These are phyloP conservation scores for Cervus canadensis DNA, from an alignment of 2,113 vertebrate species.

Conservation along the genomic window DNA sequence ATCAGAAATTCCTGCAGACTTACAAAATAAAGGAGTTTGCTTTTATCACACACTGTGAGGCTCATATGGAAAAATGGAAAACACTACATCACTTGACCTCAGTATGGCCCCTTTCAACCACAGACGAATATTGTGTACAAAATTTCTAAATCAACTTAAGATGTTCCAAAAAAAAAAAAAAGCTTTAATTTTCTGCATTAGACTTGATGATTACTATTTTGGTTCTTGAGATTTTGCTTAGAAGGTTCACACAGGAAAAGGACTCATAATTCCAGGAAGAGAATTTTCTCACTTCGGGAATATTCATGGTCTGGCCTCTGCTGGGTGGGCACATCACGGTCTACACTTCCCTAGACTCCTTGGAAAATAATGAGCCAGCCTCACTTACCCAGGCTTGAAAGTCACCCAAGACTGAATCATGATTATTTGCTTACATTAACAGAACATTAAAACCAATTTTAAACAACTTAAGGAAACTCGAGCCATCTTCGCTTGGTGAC, in stretches of 20 bases:
- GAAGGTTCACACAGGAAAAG: constrained; percentile 71
- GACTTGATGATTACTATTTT: constrained; percentile 72
- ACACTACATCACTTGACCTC: constrained; percentile 94
- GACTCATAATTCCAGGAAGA: constrained; percentile 62
- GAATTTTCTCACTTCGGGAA: constrained; percentile 64
- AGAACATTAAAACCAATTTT: constrained; percentile 75
- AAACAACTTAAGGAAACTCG: constrained; percentile 74
- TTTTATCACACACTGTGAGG: constrained; percentile 83
- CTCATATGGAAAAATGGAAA: constrained; percentile 90
- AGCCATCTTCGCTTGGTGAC: constrained; percentile 70
- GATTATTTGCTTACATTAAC: constrained; percentile 81
- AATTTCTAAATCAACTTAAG: constrained; percentile 86
- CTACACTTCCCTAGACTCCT: constrained; percentile 26
- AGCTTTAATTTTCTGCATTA: constrained; percentile 72
- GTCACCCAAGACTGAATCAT: constrained; percentile 70
- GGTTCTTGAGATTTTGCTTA: constrained; percentile 76
- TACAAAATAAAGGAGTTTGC: constrained; percentile 83
- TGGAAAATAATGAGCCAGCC: constrained; percentile 76
- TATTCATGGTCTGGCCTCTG: constrained; percentile 37
- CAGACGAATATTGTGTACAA: constrained; percentile 85
- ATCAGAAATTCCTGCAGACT: constrained; percentile 90
- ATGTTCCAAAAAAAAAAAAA: constrained; percentile 65
- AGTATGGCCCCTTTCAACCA: constrained; percentile 85
- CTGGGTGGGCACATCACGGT: constrained; percentile 44
- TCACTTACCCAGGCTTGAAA: constrained; percentile 70